Percentiles rank a stretch among this genome's conserved stretches.
phyloP scores from a whole-genome alignment of 2,797 vertebrate species.

The Amblyopsis hoosieri region DNA sequence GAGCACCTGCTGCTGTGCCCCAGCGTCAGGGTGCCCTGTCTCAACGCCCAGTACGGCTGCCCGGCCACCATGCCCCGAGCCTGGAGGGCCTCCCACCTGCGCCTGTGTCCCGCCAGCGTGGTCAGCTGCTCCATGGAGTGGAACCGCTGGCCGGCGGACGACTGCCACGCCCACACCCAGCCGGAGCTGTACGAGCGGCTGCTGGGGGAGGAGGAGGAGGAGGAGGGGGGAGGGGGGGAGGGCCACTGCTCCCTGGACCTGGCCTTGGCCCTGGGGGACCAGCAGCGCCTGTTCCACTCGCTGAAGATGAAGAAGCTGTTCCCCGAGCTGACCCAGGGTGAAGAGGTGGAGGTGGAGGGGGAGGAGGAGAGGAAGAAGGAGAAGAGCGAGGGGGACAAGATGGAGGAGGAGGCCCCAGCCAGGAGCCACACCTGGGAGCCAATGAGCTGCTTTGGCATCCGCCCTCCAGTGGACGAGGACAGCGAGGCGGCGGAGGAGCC shows the following conservation, averaged over 20 bases:
- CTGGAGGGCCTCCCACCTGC: constrained; percentile 85
- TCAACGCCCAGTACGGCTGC: constrained; percentile 89
- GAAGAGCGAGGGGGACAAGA: constrained; percentile 20
- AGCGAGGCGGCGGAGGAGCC: constrained; percentile 7
- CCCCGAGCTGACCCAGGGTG: constrained; percentile 83
- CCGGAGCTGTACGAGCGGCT: constrained; percentile 69
- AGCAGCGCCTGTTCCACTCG: constrained; percentile 85
- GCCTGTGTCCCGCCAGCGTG: constrained; percentile 89
- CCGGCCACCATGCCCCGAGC: constrained; percentile 87
- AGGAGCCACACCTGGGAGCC: constrained; percentile 23
- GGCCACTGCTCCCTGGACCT: constrained; percentile 59
- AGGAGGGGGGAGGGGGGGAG: neutral
- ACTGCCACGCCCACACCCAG: constrained; percentile 78
- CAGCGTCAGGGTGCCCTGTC: constrained; percentile 87
- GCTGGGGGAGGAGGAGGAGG: constrained; percentile 39
- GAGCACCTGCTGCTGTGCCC: constrained; percentile 91
- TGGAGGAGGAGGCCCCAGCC: constrained; percentile 62
- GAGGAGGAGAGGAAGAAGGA: constrained; percentile 55
- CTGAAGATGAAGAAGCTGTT: constrained; percentile 90
- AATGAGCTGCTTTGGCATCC: neutral
- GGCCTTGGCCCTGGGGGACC: constrained; percentile 89
- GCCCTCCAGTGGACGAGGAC: neutral
- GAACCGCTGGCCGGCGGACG: constrained; percentile 90
- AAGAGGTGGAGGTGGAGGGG: constrained; percentile 62
- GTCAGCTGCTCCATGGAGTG: constrained; percentile 95